Conservation (phyloP, 2,113 vertebrate species). For the Melanostigma gelatinosum region DNA sequence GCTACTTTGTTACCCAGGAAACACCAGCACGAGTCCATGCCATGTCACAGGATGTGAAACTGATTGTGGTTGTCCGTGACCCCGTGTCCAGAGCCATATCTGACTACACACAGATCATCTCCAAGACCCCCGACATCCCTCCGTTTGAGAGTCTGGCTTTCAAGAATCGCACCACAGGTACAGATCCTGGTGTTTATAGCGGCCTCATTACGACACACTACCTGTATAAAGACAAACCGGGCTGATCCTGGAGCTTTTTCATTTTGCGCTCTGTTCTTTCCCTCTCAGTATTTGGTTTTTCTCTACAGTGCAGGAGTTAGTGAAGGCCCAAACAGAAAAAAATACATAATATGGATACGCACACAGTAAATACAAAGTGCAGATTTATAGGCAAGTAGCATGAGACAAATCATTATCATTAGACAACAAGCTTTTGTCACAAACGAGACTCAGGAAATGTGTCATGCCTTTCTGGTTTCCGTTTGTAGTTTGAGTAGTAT, state of each 20-base stretch:
- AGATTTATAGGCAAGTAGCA: background rate
- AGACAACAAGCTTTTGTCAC: background rate
- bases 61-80: conserved; percentile 86
- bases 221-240: background rate
- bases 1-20: conserved; percentile 85
- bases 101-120: conserved; percentile 87
- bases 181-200: background rate
- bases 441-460: background rate
- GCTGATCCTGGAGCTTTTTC: background rate
- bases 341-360: background rate
- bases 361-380: background rate
- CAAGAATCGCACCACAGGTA: conserved; percentile 81
- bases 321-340: background rate
- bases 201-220: background rate
- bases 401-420: background rate
- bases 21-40: conserved; percentile 82
- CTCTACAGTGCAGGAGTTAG: background rate
- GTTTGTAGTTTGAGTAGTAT: no score
- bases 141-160: conserved; percentile 84
- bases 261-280: background rate
- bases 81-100: conserved; percentile 86
- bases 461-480: no score
- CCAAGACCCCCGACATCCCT: conserved; percentile 83
- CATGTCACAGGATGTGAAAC: conserved; percentile 84
- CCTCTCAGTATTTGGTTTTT: background rate